Evolutionary conservation across 2,113 vertebrate species (phyloP).

Genomic region (Thinocorus orbignyianus): DNA sequence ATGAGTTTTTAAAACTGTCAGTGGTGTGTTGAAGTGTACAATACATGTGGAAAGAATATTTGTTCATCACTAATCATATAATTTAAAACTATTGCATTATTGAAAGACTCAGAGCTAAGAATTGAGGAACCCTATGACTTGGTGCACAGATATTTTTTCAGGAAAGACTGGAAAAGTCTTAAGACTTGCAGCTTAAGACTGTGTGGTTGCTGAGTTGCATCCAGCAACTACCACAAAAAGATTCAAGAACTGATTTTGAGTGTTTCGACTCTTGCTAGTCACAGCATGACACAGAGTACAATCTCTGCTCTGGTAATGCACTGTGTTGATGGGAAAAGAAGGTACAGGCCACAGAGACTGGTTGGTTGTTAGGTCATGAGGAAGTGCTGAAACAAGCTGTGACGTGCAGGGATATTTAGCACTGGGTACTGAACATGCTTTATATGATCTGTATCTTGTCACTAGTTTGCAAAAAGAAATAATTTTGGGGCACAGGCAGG

Average conservation of each 20-base stretch:
- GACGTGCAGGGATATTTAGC: not conserved
- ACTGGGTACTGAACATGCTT: not conserved
- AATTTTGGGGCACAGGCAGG: not conserved
- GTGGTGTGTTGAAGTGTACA: not conserved
- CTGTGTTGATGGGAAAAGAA: not conserved
- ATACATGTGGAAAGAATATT: not conserved
- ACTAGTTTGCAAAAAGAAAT: not conserved
- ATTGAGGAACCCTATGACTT: not conserved
- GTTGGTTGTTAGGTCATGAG: not conserved
- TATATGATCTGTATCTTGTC: not conserved
- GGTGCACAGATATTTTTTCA: not conserved
- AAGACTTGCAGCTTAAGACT: not conserved
- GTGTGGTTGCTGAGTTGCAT: not conserved
- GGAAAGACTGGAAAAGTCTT: not conserved
- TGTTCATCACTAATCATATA: constrained; percentile 9
- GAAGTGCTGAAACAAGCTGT: not conserved
- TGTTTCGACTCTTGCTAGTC: not conserved
- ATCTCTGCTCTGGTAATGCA: not conserved
- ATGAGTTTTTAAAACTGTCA: constrained; percentile 33
- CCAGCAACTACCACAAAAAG: not conserved
- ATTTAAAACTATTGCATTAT: not conserved
- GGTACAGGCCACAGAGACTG: not conserved
- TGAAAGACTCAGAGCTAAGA: not conserved
- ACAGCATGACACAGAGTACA: not conserved
- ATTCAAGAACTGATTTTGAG: not conserved